Conservation (phyloP, 2,113 vertebrate genomes). For the Leptobrachium leishanense region DNA sequence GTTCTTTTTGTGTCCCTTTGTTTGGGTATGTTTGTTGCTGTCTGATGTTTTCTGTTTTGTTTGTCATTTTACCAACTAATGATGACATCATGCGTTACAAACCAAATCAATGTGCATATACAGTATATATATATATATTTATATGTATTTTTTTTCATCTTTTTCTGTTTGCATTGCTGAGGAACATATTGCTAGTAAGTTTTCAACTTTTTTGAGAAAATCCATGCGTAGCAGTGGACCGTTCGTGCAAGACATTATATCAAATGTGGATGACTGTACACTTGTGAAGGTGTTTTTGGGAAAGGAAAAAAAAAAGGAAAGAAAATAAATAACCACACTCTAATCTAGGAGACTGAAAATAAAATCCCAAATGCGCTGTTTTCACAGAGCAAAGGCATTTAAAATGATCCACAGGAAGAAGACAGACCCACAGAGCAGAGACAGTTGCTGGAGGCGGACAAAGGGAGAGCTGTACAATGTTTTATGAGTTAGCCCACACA, state of each 20-base stretch:
- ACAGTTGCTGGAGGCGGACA: slow-evolving; percentile 16
- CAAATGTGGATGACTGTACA: no score
- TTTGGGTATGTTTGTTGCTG: no score
- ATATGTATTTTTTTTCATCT: not conserved
- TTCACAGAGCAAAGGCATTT: slow-evolving; percentile 28
- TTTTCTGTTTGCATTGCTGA: slow-evolving; percentile 33
- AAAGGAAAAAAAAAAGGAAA: no score
- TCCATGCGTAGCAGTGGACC: slow-evolving; percentile 33
- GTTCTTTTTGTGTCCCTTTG: no score
- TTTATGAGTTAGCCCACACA: slow-evolving; percentile 33
- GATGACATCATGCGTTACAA: slow-evolving; percentile 7
- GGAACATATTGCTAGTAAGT: slow-evolving; percentile 6
- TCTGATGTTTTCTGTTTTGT: no score
- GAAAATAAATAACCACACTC: no score
- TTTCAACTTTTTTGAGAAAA: slow-evolving; percentile 9
- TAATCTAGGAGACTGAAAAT: not conserved
- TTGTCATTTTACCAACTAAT: not conserved
- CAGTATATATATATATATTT: not conserved
- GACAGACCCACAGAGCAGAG: slow-evolving; percentile 39
- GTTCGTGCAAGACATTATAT: slow-evolving; percentile 2
- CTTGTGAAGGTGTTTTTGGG: no score
- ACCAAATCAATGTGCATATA: no score
- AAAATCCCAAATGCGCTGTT: slow-evolving; percentile 25
- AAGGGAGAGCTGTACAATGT: slow-evolving; percentile 32
- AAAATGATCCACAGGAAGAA: slow-evolving; percentile 36